phyloP scores from a whole-genome alignment of 2,888 invertebrate genomes.

The Blera fallax region DNA sequence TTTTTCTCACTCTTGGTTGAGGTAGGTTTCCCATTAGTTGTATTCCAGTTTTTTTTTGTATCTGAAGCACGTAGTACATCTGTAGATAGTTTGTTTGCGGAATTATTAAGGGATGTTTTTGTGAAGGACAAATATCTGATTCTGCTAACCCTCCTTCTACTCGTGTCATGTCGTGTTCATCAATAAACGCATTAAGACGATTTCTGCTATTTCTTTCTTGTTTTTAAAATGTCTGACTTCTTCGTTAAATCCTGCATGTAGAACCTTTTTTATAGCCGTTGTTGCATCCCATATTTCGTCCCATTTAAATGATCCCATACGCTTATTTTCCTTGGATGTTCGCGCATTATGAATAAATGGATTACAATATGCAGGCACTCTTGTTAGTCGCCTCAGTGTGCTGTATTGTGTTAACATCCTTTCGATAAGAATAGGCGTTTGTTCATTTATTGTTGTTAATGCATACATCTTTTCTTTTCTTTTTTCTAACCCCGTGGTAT shows the following conservation, averaged over 20 bases:
- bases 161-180: not conserved
- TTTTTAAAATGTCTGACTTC: not conserved
- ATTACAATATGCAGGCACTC: not conserved
- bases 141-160: not conserved
- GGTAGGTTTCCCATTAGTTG: not conserved
- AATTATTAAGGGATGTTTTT: not conserved
- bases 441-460: too few species aligned
- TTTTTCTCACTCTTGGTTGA: not conserved
- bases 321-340: not conserved
- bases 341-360: not conserved
- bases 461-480: too few species aligned
- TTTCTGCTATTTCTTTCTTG: not conserved
- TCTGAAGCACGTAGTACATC: not conserved
- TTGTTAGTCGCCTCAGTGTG: not conserved
- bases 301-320: not conserved
- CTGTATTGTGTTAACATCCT: too few species aligned
- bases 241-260: not conserved
- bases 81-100: not conserved
- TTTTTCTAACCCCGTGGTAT: too few species aligned
- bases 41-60: not conserved
- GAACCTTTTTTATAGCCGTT: not conserved
- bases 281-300: not conserved
- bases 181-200: not conserved
- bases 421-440: too few species aligned
- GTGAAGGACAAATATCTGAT: not conserved